Conservation (phyloP, 2,888 invertebrate genomes). For the Agonopterix heracliana region DNA sequence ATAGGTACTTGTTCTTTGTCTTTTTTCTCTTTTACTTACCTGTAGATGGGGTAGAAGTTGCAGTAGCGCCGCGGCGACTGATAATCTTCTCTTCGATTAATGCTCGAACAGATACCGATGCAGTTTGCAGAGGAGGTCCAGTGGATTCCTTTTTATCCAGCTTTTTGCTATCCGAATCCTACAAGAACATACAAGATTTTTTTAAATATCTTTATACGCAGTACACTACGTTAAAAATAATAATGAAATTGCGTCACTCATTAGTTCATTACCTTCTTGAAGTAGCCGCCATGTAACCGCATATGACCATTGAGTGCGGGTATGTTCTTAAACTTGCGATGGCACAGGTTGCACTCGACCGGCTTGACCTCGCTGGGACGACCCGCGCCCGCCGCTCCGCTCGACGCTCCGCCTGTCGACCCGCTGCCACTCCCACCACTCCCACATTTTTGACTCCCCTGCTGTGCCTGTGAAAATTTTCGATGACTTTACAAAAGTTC, state of each 20-base stretch:
- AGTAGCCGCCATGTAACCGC: slow-evolving; percentile 97
- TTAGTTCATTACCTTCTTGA: slow-evolving; percentile 86
- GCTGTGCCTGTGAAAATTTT: slow-evolving; percentile 61
- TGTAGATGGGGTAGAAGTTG: slow-evolving; percentile 45
- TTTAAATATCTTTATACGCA: neutral
- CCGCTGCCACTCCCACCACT: slow-evolving; percentile 40
- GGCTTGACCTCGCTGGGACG: slow-evolving; percentile 84
- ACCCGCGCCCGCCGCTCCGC: slow-evolving; percentile 26
- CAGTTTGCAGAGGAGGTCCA: slow-evolving; percentile 93
- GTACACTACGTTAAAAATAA: neutral
- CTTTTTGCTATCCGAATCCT: slow-evolving; percentile 92
- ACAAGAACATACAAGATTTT: slow-evolving; percentile 12
- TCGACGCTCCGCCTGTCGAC: slow-evolving; percentile 32
- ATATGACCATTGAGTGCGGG: slow-evolving; percentile 98
- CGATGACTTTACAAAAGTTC: slow-evolving; percentile 60
- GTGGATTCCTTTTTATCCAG: slow-evolving; percentile 88
- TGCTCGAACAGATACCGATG: slow-evolving; percentile 92
- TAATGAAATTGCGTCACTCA: neutral
- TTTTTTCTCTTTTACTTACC: neutral
- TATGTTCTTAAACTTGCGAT: slow-evolving; percentile 97
- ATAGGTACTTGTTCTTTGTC: neutral
- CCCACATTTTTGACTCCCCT: slow-evolving; percentile 53
- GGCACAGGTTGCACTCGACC: slow-evolving; percentile 96
- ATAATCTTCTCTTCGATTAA: slow-evolving; percentile 96
- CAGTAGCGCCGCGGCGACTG: slow-evolving; percentile 82